Conservation (phyloP, 2,113 vertebrate species). For the Mugil cephalus region DNA sequence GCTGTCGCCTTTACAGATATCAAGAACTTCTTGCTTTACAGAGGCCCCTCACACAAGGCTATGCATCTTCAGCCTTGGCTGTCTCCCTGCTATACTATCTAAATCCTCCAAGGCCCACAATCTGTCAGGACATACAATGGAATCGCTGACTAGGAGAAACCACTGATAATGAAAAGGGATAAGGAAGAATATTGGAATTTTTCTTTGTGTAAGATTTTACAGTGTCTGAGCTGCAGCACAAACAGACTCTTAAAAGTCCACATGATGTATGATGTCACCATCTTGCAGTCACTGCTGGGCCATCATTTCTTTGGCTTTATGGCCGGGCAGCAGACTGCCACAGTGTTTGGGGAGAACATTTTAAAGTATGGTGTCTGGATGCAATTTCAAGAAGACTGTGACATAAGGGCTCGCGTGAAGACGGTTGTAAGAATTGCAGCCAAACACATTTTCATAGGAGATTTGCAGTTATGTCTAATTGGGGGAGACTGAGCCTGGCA, state of each 20-base stretch:
- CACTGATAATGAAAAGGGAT: constrained; percentile 58
- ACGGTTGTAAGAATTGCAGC: constrained; percentile 22
- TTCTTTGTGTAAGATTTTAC: constrained; percentile 41
- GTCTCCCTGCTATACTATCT: constrained; percentile 46
- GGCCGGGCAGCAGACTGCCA: constrained; percentile 19
- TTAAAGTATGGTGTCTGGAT: constrained; percentile 28
- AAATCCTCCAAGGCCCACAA: constrained; percentile 51
- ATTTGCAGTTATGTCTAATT: constrained; percentile 32
- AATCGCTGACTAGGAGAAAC: constrained; percentile 49
- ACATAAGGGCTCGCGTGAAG: constrained; percentile 33
- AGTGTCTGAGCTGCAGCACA: constrained; percentile 24
- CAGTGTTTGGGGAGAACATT: constrained; percentile 5
- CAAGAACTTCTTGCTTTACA: constrained; percentile 20
- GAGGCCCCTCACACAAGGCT: constrained; percentile 42
- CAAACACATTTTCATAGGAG: constrained; percentile 33
- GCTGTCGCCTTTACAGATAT: constrained; percentile 32
- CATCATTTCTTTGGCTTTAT: constrained; percentile 12
- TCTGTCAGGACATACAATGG: constrained; percentile 52
- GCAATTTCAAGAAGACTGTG: constrained; percentile 44
- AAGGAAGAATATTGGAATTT: constrained; percentile 46
- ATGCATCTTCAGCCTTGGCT: constrained; percentile 58
- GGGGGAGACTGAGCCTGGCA: constrained; percentile 7
- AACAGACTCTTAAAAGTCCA: constrained; percentile 35
- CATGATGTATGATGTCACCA: constrained; percentile 46
- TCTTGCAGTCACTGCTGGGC: constrained; percentile 28